Evolutionary conservation across 2,888 invertebrate genomes (phyloP), one percentile per base, ranked within the genome.

Genomic region (Torymus tubicola): DNA sequence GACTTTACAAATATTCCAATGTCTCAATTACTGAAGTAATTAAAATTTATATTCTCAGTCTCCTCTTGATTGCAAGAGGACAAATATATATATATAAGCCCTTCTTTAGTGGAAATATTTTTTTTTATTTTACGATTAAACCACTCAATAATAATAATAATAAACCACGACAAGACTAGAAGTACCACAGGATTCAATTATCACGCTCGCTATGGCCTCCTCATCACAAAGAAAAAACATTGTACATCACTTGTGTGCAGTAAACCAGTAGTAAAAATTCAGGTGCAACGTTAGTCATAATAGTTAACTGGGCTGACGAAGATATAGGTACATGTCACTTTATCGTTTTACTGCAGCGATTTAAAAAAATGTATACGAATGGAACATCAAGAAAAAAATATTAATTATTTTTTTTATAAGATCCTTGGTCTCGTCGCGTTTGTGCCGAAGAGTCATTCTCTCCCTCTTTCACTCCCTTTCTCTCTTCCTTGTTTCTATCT

Each of bases 81-180:
- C 8, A 68, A 68, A 55, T 60, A 61, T 68, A 16, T 31, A 31
- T 42, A 42, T 42, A 24, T 57, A 57, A 79, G 58, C 18, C 58
- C 52, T 60, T 78, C 42, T 16, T 52, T 57, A 77, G 31, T 65
- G 53, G 24, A 80, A 70, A 42, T 42, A 42, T 42, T 42, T 42
- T 73, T 73, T 58, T 73, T 78, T 16, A 42, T 24, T 14, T 24
- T 63, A 50, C 55, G 53, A 71, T 76, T 42, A 71, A 74, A 60
- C 50, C 21, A 82, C 81, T 79, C 42, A 42, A 42, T 42, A 42
- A 42, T 42, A 42, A 31, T 31, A 31, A 42, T 69, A 77, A 74
- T 83, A 74, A 78, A 83, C 81, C 83, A 83, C 82, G 82, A 84
- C 81, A 84, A 84, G 85, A 86, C 85, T 86, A 85, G 84, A 85